Evolutionary conservation across 2,888 invertebrate genomes (phyloP).

Genomic region (Troilus luridus): DNA sequence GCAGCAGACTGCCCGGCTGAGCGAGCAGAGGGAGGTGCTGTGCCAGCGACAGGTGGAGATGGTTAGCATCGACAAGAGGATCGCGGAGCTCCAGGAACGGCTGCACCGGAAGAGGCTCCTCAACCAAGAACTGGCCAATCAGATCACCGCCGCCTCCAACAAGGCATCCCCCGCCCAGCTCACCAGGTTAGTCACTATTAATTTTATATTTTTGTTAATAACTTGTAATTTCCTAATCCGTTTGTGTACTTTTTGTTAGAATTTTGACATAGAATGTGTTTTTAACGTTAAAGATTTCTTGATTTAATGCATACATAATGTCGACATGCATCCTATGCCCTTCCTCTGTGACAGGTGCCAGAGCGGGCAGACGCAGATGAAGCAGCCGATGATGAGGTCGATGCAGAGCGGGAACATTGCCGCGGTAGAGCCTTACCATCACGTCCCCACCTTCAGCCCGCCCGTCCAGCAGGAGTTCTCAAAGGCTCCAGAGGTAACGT

Average conservation of each 20-base stretch:
- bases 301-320: background rate
- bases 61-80: constrained; percentile 91
- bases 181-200: constrained; percentile 61
- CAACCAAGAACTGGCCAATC: constrained; percentile 81
- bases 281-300: too few relatives aligned
- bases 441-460: constrained; percentile 75
- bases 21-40: constrained; percentile 89
- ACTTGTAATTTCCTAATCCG: too few relatives aligned
- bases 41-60: constrained; percentile 92
- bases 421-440: constrained; percentile 90
- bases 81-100: constrained; percentile 93
- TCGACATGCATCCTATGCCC: too few relatives aligned
- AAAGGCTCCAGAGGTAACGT: constrained; percentile 58
- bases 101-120: constrained; percentile 89
- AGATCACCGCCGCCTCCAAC: constrained; percentile 71
- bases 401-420: constrained; percentile 75
- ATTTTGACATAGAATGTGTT: too few relatives aligned
- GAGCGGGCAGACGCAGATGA: constrained; percentile 63
- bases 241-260: too few relatives aligned
- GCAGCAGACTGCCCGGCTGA: constrained; percentile 92
- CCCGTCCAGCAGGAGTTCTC: constrained; percentile 61
- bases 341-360: background rate
- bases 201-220: background rate
- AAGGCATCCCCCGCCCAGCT: constrained; percentile 64
- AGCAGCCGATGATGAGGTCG: constrained; percentile 66